phyloP scores from a whole-genome alignment of 2,888 invertebrate species.

The Cheilosia impressa region DNA sequence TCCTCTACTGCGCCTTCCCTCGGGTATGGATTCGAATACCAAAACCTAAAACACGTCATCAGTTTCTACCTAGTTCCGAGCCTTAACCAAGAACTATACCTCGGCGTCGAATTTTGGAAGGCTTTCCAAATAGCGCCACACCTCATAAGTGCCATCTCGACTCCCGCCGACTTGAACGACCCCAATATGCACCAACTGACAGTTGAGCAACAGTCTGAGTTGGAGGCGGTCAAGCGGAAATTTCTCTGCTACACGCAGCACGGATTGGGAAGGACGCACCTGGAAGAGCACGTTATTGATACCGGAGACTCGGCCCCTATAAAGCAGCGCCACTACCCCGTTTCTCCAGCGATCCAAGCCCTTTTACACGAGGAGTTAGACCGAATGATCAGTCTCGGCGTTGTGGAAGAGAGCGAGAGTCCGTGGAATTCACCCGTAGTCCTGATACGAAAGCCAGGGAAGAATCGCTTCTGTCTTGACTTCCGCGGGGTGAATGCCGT shows the following conservation, averaged over 20 bases:
- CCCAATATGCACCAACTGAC: conserved; percentile 6
- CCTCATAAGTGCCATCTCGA: not conserved
- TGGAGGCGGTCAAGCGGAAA: conserved; percentile 4
- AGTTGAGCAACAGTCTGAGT: not conserved
- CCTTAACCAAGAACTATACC: conserved; percentile 42
- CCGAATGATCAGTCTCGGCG: conserved; percentile 77
- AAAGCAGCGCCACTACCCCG: conserved; percentile 70
- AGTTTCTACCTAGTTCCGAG: conserved; percentile 30
- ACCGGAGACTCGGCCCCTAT: conserved; percentile 46
- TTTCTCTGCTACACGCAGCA: conserved; percentile 21
- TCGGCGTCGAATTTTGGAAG: conserved; percentile 63
- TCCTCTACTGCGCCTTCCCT: too few species aligned
- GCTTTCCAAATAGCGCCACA: conserved; percentile 34
- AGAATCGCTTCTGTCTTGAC: conserved; percentile 64
- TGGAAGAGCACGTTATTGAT: conserved; percentile 57
- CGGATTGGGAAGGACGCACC: conserved; percentile 21
- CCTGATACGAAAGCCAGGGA: too few species aligned
- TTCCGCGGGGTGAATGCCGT: conserved; percentile 78
- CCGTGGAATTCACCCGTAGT: too few species aligned
- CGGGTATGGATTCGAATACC: not conserved
- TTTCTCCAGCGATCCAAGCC: conserved; percentile 69
- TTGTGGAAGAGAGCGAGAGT: conserved; percentile 57
- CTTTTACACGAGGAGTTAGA: conserved; percentile 77
- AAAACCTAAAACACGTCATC: not conserved
- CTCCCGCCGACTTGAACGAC: not conserved